Conservation (phyloP, 2,888 invertebrate species). For the Oscheius myriophilus region DNA sequence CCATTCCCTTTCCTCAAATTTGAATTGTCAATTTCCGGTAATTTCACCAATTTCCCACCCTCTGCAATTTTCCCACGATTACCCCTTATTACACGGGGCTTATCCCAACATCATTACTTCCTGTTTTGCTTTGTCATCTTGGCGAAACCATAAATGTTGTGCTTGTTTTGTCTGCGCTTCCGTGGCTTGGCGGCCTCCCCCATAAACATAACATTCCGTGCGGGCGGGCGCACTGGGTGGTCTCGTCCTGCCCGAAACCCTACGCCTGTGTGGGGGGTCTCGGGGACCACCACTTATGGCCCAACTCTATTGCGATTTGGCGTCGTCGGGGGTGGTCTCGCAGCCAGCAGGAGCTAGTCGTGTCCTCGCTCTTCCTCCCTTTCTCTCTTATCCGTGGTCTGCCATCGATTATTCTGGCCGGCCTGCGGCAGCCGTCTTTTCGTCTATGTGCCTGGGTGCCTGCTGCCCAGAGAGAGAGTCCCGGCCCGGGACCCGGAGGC, state of each 20-base stretch:
- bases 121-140: too few relatives aligned
- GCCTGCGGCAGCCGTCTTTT: slow-evolving; percentile 30
- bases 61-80: neutral
- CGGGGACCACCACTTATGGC: slow-evolving; percentile 21
- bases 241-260: neutral
- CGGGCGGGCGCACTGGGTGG: neutral
- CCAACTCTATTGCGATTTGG: slow-evolving; percentile 21
- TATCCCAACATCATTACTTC: too few relatives aligned
- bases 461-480: slow-evolving; percentile 18
- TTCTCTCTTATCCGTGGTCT: slow-evolving; percentile 29
- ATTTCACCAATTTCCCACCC: neutral
- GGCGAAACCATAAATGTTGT: neutral
- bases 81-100: too few relatives aligned
- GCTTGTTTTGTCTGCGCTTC: neutral
- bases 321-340: slow-evolving; percentile 4
- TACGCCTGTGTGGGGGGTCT: slow-evolving; percentile 5
- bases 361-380: slow-evolving; percentile 32
- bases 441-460: slow-evolving; percentile 26
- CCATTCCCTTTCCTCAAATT: neutral
- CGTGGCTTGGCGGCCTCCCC: neutral
- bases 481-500: slow-evolving; percentile 9
- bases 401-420: slow-evolving; percentile 31
- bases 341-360: slow-evolving; percentile 30
- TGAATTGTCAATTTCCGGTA: too few relatives aligned
- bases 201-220: neutral